phyloP scores from a whole-genome alignment of 2,888 invertebrate species.

The Cremastinae sp. region DNA sequence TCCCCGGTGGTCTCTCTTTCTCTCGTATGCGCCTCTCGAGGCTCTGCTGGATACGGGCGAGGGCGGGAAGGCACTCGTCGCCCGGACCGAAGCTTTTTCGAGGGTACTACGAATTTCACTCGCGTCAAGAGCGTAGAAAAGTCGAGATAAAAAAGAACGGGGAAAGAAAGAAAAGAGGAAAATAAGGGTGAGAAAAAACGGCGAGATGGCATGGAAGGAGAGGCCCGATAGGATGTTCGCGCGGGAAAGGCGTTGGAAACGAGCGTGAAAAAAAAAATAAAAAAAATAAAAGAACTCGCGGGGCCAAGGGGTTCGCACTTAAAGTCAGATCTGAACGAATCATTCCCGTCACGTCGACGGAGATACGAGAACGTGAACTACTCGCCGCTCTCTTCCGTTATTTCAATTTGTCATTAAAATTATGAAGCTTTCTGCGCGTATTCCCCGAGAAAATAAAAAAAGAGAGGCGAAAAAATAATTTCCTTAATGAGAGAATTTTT shows the following conservation, averaged over 20 bases:
- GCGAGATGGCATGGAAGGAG: constrained; percentile 19
- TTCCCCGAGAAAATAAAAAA: not conserved
- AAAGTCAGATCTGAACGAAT: constrained; percentile 58
- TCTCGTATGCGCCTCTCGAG: constrained; percentile 31
- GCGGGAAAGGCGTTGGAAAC: constrained; percentile 7
- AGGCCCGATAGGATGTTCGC: constrained; percentile 32
- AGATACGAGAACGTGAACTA: constrained; percentile 51
- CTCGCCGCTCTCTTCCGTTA: constrained; percentile 44
- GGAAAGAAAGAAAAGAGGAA: constrained; percentile 12
- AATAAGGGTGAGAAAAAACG: constrained; percentile 21
- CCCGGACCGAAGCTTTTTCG: constrained; percentile 59
- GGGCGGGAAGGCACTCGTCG: constrained; percentile 42
- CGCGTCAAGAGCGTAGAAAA: constrained; percentile 59
- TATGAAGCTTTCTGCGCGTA: constrained; percentile 16
- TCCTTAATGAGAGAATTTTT: not conserved
- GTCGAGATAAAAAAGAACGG: constrained; percentile 51
- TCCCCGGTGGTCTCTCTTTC: constrained; percentile 10
- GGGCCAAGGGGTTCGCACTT: constrained; percentile 48
- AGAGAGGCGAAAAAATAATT: not conserved
- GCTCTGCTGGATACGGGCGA: constrained; percentile 33
- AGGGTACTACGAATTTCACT: constrained; percentile 61
- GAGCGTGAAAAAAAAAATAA: constrained; percentile 17
- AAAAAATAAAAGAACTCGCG: constrained; percentile 15
- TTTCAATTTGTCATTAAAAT: constrained; percentile 58
- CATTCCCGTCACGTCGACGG: constrained; percentile 59